Percentiles rank a stretch among this genome's conserved stretches.
These are phyloP conservation scores for Sympetrum striolatum DNA, from an alignment of 2,888 invertebrate genomes.

Conservation along the genomic window DNA sequence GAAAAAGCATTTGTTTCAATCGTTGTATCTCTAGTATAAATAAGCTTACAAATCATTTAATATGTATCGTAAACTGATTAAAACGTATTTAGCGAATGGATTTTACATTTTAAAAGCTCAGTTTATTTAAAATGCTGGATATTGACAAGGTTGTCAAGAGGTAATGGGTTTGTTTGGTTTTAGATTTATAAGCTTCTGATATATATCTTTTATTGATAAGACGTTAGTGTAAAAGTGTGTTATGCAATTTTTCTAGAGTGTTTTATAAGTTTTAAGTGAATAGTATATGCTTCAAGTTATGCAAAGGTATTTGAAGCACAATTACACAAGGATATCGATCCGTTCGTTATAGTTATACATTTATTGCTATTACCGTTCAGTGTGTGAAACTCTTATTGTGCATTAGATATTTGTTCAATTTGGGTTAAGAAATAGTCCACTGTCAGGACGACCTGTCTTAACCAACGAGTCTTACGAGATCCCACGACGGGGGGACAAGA, in stretches of 20 bases:
- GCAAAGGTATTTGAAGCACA: too few species aligned
- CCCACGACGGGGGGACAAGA: conserved; percentile 44
- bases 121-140: not conserved
- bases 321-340: not conserved
- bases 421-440: conserved; percentile 42
- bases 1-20: not conserved
- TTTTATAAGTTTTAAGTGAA: too few species aligned
- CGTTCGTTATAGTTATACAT: not conserved
- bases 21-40: not conserved
- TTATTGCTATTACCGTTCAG: not conserved
- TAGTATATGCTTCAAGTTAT: too few species aligned
- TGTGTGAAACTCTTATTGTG: not conserved
- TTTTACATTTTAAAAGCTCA: not conserved
- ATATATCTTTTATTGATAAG: too few species aligned
- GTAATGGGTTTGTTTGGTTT: too few species aligned
- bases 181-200: too few species aligned
- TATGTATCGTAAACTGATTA: not conserved
- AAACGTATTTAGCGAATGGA: not conserved
- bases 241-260: too few species aligned
- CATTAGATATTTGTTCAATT: not conserved
- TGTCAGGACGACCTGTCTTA: conserved; percentile 41
- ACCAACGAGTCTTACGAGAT: conserved; percentile 42
- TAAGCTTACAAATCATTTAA: not conserved
- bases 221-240: too few species aligned
- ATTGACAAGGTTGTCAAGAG: not conserved